Evolutionary conservation across 1,140 invertebrate genomes (phyloP), one percentile per base, ranked within the genome.

Genomic region (Halesus radiatus): DNA sequence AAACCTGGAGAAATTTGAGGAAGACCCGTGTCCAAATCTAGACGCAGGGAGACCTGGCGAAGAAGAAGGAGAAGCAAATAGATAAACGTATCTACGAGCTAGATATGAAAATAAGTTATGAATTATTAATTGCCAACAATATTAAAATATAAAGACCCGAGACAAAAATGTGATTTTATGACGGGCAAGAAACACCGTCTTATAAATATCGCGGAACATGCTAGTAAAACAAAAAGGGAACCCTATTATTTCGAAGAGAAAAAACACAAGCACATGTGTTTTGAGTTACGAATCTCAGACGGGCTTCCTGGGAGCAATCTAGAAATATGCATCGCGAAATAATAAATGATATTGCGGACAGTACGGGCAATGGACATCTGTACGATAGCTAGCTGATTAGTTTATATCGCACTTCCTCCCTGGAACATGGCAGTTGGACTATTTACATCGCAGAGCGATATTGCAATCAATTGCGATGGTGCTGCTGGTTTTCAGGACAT

Each of bases 381-480:
- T n/a, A 13, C 22, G 68, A 52, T 52, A 72, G 45, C 20, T 13
- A 26, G 50, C 68, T 22, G 68, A 72, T 72, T 72, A 50, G 18
- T 72, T 72, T 72, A 54, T 72, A 45, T 52, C 18, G 3, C 22
- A 52, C 68, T 72, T 72, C 68, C 68, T 72, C 26, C 68, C 50
- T 20, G 68, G 45, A 54, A 72, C 68, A 72, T 23, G 23, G 20
- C 23, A 29, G 1, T 32, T 16, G 29, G 23, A 45, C 37, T 45
- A 45, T 45, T 45, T 45, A 45, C 8, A 45, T 45, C 37, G 8
- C 37, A 45, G 37, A 45, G 5, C 7, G 37, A 45, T 45, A 45
- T 45, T 45, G 37, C 37, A 45, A 45, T 45, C 37, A 45, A 45
- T 45, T 10, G 5, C 1, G 37, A 45, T 45, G 37, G 8, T 45